Base-by-base conservation (phyloP, 2,888 invertebrate genomes). In the Xestia ashworthii region DNA sequence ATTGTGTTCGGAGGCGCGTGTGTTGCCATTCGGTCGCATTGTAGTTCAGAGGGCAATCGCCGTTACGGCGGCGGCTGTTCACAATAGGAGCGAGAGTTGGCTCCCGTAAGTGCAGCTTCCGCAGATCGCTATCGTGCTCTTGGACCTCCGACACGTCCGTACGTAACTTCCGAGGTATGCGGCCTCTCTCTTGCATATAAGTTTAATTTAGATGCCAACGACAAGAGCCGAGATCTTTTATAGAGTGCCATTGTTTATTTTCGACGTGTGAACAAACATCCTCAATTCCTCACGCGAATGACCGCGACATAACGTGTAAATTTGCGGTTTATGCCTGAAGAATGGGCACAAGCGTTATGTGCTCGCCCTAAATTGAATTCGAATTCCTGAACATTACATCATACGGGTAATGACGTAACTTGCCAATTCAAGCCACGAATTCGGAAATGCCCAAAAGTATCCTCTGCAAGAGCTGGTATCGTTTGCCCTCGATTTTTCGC, bases 31-130 rank as follows among this genome's bases (percentile, higher is more conserved):
- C 90, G 88, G 92, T 91, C 91, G 90, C 90, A 90, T 92, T 90
- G 91, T 92, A 93, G 94, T 94, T 95, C 94, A 94, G 93, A 94
- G 95, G 94, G 94, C 95, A 93, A 91, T 90, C 91, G 90, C 90
- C 91, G 93, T 93, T 91, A 92, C 93, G 93, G 92, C 93, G 92
- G 86, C 91, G 89, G 82, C 91, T 89, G 90, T 89, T 90, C 91
- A 96, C 95, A 96, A 96, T 95, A 88, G 94, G 91, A 93, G 93
- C 93, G 95, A 96, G 95, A 96, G 95, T 94, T 88, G 89, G 88
- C 92, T 92, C 91, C 92, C 90, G 91, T 88, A 80, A 88, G 89
- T 84, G 90, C 79, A 89, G 90, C 93, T 95, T 95, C 95, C 95
- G 94, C 87, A 91, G 95, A 95, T 95, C 79, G 85, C 89, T 94